A percentile compares a stretch with the other conserved stretches of the same genome.
Evolutionary conservation across 2,797 vertebrate genomes (phyloP).

Genomic region (Malacoctenus gilli): DNA sequence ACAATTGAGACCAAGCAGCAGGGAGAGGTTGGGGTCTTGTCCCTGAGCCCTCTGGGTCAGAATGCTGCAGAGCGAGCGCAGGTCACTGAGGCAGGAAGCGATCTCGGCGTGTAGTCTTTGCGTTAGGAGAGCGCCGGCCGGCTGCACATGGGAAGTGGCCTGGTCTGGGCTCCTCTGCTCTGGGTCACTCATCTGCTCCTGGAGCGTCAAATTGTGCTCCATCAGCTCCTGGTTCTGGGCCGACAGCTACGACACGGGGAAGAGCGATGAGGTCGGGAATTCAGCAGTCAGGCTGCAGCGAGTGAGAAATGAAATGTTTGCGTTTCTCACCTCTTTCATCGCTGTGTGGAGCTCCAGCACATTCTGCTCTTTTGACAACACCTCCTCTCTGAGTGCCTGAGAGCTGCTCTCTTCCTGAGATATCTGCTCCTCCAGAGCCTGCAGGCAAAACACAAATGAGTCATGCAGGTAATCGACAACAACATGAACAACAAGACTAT

Average conservation of each 20-base stretch:
- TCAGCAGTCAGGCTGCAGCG: background rate
- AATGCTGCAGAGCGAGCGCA: conserved; percentile 92
- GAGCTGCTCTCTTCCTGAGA: conserved; percentile 90
- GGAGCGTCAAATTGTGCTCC: conserved; percentile 92
- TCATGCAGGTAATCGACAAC: background rate
- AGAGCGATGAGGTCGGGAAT: too few relatives aligned
- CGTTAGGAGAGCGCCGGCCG: conserved; percentile 77
- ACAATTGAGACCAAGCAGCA: conserved; percentile 94
- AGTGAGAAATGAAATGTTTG: too few relatives aligned
- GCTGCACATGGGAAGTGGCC: conserved; percentile 69
- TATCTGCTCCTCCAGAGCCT: conserved; percentile 90
- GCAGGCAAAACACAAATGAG: conserved; percentile 23
- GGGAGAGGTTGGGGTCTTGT: conserved; percentile 93
- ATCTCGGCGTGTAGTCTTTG: conserved; percentile 87
- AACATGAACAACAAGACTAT: background rate
- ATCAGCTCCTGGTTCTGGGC: conserved; percentile 96
- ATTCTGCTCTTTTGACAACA: conserved; percentile 84
- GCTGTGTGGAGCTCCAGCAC: conserved; percentile 87
- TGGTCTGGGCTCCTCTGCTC: conserved; percentile 62
- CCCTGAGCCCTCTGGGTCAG: conserved; percentile 94
- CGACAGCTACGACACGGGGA: conserved; percentile 83
- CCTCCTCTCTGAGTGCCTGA: conserved; percentile 90
- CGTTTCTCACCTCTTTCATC: conserved; percentile 92
- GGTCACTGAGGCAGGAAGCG: conserved; percentile 88
- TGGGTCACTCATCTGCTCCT: conserved; percentile 85